phyloP scores from a whole-genome alignment of 2,113 vertebrate species.

The Martes martes region DNA sequence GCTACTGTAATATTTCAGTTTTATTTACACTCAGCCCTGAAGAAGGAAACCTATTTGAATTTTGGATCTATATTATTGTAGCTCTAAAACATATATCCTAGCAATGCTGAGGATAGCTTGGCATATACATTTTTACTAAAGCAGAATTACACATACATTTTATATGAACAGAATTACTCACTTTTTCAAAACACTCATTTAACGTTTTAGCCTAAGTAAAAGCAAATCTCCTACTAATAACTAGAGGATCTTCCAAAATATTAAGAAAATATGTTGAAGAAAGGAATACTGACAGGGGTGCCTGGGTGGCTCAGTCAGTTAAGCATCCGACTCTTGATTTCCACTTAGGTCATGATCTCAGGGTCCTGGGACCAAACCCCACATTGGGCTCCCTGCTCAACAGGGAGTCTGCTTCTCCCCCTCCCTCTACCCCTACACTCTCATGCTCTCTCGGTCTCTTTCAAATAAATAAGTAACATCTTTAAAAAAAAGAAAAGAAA shows the following conservation, averaged over 20 bases:
- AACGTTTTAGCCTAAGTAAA: neutral
- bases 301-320: neutral
- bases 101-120: neutral
- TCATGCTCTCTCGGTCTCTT: neutral
- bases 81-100: neutral
- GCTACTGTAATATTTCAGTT: neutral
- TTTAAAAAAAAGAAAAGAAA: neutral
- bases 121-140: conserved; percentile 3
- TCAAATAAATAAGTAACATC: neutral
- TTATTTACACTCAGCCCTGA: neutral
- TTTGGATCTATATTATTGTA: neutral
- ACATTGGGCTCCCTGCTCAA: neutral
- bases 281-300: neutral
- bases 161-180: neutral
- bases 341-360: neutral
- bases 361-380: neutral
- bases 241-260: neutral
- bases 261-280: neutral
- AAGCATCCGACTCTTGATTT: neutral
- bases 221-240: neutral
- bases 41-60: neutral
- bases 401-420: neutral
- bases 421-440: neutral
- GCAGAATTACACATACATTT: no score
- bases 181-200: neutral